phyloP scores from a whole-genome alignment of 2,888 invertebrate genomes.

The Sympetrum striolatum region DNA sequence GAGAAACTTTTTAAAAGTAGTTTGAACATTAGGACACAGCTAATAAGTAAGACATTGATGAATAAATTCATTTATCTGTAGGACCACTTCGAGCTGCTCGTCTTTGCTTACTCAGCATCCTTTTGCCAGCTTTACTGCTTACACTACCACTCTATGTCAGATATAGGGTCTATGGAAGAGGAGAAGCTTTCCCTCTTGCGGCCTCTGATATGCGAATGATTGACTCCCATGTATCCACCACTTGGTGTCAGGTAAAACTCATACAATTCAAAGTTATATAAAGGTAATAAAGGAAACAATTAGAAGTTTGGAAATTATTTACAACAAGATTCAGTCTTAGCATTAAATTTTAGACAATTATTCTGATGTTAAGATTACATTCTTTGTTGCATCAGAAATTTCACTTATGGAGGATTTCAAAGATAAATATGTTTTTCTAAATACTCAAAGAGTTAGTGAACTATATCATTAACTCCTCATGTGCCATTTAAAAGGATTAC shows the following conservation, averaged over 20 bases:
- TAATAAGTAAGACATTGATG: not conserved
- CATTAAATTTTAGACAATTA: no score
- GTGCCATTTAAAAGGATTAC: no score
- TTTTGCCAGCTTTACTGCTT: constrained; percentile 72
- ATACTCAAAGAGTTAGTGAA: no score
- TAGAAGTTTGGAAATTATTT: no score
- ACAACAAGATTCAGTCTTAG: no score
- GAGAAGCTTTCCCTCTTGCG: constrained; percentile 75
- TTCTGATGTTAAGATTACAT: no score
- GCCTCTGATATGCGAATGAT: constrained; percentile 79
- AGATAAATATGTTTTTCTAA: no score
- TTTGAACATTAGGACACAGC: not conserved
- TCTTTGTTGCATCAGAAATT: no score
- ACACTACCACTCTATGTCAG: constrained; percentile 74
- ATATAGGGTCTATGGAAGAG: constrained; percentile 70
- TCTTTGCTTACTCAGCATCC: constrained; percentile 68
- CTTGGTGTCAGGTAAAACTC: constrained; percentile 75
- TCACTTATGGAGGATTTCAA: no score
- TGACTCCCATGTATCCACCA: constrained; percentile 76
- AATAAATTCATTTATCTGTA: not conserved
- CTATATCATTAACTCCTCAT: no score
- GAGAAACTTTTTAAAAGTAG: not conserved
- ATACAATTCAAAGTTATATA: no score
- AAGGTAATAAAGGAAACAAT: no score
- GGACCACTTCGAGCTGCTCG: constrained; percentile 69